Evolutionary conservation across 2,888 invertebrate genomes (phyloP).

Genomic region (Drosophila parthenogenetica): DNA sequence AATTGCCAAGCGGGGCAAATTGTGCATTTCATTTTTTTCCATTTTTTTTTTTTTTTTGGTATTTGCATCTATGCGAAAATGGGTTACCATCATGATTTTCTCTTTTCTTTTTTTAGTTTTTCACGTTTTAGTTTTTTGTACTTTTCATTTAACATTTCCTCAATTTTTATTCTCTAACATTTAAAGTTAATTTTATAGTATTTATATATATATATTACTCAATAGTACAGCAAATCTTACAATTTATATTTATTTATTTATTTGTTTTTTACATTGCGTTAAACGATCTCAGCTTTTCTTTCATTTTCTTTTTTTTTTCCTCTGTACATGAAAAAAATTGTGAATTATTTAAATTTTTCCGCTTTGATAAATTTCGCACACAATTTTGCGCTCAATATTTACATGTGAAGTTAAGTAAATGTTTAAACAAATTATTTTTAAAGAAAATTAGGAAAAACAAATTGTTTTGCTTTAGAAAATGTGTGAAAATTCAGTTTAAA

Average conservation of each 20-base stretch:
- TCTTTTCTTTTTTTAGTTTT: conserved; percentile 48
- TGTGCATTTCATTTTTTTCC: conserved; percentile 36
- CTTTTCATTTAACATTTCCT: conserved; percentile 60
- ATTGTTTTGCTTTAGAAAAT: not conserved
- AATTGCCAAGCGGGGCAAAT: conserved; percentile 58
- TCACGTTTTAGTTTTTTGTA: conserved; percentile 15
- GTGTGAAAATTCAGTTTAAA: not conserved
- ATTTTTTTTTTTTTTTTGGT: conserved; percentile 23
- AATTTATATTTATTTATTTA: conserved; percentile 16
- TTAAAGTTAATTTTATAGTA: conserved; percentile 43
- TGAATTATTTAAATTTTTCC: conserved; percentile 3
- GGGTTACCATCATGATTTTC: conserved; percentile 65
- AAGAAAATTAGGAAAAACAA: not conserved
- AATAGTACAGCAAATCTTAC: conserved; percentile 66
- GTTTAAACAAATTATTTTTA: not conserved
- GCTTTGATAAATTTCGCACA: conserved; percentile 25
- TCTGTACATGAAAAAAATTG: conserved; percentile 41
- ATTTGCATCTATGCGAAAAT: conserved; percentile 67
- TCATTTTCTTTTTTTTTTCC: conserved; percentile 2
- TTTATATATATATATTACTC: conserved; percentile 49
- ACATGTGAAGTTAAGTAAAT: conserved; percentile 28
- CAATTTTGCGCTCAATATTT: conserved; percentile 26
- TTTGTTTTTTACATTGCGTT: conserved; percentile 38
- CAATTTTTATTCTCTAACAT: conserved; percentile 67
- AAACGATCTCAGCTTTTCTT: conserved; percentile 27